Percentiles rank a stretch among this genome's conserved stretches.
Conservation (phyloP, 2,797 vertebrate genomes). For the Phoeniculus purpureus region DNA sequence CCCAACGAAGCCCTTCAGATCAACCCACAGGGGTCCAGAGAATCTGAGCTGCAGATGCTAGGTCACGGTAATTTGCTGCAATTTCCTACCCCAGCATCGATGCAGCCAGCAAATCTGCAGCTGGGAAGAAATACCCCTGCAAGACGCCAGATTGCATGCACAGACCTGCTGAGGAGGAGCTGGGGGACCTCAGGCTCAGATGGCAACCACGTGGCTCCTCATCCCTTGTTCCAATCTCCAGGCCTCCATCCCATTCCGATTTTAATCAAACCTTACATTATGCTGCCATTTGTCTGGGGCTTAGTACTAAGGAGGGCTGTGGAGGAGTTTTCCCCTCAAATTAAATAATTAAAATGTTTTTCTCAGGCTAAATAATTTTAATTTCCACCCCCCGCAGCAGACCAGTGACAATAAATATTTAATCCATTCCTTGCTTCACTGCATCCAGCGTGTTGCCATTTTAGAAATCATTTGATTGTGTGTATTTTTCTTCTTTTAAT, state of each 20-base stretch:
- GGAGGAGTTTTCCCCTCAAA: slow-evolving; percentile 24
- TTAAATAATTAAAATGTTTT: slow-evolving; percentile 68
- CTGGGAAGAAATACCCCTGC: neutral
- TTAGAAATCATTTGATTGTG: slow-evolving; percentile 54
- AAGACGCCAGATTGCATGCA: neutral
- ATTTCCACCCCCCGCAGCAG: neutral
- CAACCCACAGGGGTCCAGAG: rapidly evolving
- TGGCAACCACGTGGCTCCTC: neutral
- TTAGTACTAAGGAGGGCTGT: slow-evolving; percentile 24
- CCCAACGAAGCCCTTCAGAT: neutral
- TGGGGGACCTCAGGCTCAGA: neutral
- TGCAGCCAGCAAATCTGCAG: neutral
- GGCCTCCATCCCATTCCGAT: neutral
- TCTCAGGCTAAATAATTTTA: slow-evolving; percentile 58
- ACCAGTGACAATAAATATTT: slow-evolving; percentile 62
- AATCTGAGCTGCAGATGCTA: neutral
- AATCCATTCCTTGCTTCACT: slow-evolving; percentile 47
- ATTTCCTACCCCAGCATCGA: rapidly evolving
- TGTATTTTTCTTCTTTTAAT: slow-evolving; percentile 71
- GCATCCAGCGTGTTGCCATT: slow-evolving; percentile 23
- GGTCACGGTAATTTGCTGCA: neutral
- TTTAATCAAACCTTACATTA: slow-evolving; percentile 49
- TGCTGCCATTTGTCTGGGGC: slow-evolving; percentile 8
- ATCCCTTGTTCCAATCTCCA: slow-evolving; percentile 4
- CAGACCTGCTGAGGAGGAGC: neutral